phyloP scores from a whole-genome alignment of 2,797 vertebrate species.

The Chromobotia macracanthus region DNA sequence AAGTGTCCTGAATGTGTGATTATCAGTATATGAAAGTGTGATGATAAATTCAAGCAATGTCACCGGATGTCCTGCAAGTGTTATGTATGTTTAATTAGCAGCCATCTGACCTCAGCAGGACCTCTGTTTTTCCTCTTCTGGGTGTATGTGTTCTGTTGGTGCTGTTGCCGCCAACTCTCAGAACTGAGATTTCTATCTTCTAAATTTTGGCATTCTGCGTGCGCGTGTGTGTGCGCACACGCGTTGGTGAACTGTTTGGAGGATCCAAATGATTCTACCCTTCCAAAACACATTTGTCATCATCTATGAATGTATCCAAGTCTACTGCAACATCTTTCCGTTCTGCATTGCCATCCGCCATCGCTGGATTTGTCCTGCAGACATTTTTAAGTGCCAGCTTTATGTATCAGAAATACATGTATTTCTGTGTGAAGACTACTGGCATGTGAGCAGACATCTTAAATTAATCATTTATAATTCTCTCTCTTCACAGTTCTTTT shows the following conservation, averaged over 20 bases:
- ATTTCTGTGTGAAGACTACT: slow-evolving; percentile 4
- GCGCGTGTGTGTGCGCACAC: neutral
- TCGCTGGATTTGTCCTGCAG: slow-evolving; percentile 27
- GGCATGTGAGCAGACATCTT: slow-evolving; percentile 17
- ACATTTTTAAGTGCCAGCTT: slow-evolving; percentile 25
- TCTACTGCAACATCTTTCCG: neutral
- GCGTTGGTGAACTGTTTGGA: slow-evolving; percentile 9
- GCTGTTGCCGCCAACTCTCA: slow-evolving; percentile 1
- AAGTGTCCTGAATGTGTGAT: no score
- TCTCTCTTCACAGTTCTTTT: neutral
- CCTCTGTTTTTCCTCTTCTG: no score
- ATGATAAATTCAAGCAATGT: no score
- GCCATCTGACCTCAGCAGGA: no score
- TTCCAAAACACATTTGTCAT: slow-evolving; percentile 20
- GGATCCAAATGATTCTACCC: slow-evolving; percentile 1
- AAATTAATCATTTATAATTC: slow-evolving; percentile 38
- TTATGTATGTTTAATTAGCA: no score
- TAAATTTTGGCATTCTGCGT: neutral
- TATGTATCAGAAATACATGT: slow-evolving; percentile 3
- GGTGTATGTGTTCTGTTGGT: no score
- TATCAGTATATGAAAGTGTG: no score
- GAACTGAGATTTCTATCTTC: slow-evolving; percentile 26
- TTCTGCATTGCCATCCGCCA: slow-evolving; percentile 12
- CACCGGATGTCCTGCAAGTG: no score
- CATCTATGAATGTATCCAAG: neutral